Conservation (phyloP, 2,113 vertebrate species). For the Budorcas taxicolor region DNA sequence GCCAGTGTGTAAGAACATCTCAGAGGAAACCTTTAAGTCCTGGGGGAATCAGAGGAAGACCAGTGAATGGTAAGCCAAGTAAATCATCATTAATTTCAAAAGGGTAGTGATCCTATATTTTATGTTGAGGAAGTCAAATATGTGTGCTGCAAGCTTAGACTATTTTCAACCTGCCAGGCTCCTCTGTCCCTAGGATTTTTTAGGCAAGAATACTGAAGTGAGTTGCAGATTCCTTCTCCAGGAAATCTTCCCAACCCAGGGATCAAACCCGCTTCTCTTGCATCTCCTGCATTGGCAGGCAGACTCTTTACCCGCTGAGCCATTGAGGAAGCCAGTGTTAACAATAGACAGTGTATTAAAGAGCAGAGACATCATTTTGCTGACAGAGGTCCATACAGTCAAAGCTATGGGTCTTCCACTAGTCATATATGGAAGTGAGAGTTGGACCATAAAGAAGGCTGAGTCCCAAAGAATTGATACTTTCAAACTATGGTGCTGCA, state of each 20-base stretch:
- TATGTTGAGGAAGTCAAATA: background rate
- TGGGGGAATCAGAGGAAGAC: background rate
- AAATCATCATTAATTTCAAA: background rate
- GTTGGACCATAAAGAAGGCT: background rate
- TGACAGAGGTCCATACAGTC: background rate
- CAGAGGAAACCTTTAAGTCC: background rate
- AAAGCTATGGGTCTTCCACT: background rate
- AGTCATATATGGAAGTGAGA: background rate
- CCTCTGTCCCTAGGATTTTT: background rate
- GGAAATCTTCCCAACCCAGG: background rate
- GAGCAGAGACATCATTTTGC: background rate
- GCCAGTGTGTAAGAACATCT: background rate
- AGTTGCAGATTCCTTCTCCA: background rate
- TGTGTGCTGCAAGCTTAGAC: background rate
- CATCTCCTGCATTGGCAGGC: background rate
- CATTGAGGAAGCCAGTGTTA: background rate
- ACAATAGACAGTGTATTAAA: background rate
- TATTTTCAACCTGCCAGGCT: background rate
- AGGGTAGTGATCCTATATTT: background rate
- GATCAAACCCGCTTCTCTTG: rapidly evolving
- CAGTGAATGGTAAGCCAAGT: background rate
- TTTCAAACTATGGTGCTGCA: background rate
- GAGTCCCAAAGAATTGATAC: background rate
- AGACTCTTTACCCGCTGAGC: background rate
- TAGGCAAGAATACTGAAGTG: background rate